Base-by-base conservation (phyloP, 92 coral and sea anemone genomes). In the Scolanthus callimorphus region DNA sequence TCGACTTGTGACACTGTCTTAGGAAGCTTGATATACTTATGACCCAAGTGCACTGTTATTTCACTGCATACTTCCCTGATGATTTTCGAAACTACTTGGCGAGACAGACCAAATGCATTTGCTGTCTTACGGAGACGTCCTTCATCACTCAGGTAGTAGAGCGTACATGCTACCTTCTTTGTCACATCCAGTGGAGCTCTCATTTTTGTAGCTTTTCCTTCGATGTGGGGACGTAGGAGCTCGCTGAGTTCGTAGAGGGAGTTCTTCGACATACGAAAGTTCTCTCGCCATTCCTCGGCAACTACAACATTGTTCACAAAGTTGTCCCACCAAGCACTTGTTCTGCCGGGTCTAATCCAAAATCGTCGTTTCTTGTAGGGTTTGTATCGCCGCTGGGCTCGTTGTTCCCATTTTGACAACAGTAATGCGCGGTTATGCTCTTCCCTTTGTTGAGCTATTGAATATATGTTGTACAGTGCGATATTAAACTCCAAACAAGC, bases 51-150 rank as follows among this genome's bases (percentile, higher is more conserved):
- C 8, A 34, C 41, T 6, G 41, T 6, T 34, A 34, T 6, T 34
- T 6, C 41, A 34, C 6, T 12, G 25, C 67, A 68, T 28, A 68
- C 75, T 45, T 65, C 57, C 20, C 66, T 34, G n/a, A n/a, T n/a
- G n/a, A n/a, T n/a, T n/a, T n/a, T n/a, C n/a, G n/a, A n/a, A n/a
- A n/a, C n/a, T n/a, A n/a, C n/a, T n/a, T n/a, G n/a, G n/a, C n/a
- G n/a, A n/a, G n/a, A n/a, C n/a, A 70, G 13, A 10, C 80, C 85
- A 64, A 78, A 79, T 21, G 80, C 80, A 57, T 79, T 79, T 0
- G 76, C 86, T 3, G 45, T 59, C 20, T 77, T 77, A 1, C 25
- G 67, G 25, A 43, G 17, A 46, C 77, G 17, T 45, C 83, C 83
- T 45, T 76, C 77, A 31, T 76, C 83, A 10, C 77, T 43, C 24